Percentiles rank a stretch among this genome's conserved stretches.
phyloP scores from a whole-genome alignment of 2,797 vertebrate species.

The Limosa lapponica region DNA sequence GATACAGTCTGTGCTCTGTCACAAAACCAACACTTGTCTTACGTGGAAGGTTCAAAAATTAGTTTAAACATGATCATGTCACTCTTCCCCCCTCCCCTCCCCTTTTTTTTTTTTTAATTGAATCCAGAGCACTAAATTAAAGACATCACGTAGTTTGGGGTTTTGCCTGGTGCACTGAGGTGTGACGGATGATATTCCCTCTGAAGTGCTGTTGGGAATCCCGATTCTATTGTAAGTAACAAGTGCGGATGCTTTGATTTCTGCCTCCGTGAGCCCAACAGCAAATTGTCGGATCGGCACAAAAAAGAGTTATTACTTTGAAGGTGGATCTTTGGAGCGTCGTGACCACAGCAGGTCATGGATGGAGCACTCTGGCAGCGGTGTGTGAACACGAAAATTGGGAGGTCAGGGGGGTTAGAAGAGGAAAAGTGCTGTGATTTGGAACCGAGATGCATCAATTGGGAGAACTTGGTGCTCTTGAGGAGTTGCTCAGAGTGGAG shows the following conservation, averaged over 20 bases:
- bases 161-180: not conserved
- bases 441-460: not conserved
- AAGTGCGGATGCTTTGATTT: not conserved
- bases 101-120: not conserved
- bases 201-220: not conserved
- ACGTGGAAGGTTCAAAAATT: not conserved
- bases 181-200: not conserved
- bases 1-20: not conserved
- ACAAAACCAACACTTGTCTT: not conserved
- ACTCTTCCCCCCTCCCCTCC: too few species aligned
- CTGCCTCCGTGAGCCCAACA: not conserved
- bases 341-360: fast-evolving
- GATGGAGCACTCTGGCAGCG: not conserved
- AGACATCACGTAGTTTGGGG: not conserved
- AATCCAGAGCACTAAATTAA: not conserved
- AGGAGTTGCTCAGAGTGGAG: not conserved
- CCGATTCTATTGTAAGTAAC: not conserved
- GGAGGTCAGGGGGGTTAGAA: not conserved
- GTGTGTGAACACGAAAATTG: fast-evolving
- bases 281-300: not conserved
- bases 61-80: not conserved
- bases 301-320: not conserved
- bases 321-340: not conserved
- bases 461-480: not conserved
- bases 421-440: not conserved